Evolutionary conservation across 2,113 vertebrate genomes (phyloP).

Genomic region (Otolemur garnettii): DNA sequence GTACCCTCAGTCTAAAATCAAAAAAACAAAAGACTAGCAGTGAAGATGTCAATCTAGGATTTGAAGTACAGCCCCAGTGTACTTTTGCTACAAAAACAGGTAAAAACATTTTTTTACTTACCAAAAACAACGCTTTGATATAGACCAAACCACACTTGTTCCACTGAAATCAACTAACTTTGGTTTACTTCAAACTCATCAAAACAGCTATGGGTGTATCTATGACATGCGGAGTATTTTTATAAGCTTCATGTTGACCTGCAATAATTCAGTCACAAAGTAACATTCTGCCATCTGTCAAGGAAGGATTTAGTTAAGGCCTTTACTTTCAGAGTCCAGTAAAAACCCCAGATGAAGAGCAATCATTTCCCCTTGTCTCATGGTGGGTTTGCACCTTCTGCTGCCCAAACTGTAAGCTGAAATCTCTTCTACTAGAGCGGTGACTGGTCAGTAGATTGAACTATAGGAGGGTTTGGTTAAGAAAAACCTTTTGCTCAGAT

Average conservation of each 20-base stretch:
- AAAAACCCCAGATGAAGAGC: not conserved
- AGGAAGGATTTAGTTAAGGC: not conserved
- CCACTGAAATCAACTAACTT: not conserved
- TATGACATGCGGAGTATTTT: not conserved
- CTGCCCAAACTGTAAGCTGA: not conserved
- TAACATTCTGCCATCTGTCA: not conserved
- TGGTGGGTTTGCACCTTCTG: conserved; percentile 14
- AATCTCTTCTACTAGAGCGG: not conserved
- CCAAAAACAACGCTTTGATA: too few species aligned
- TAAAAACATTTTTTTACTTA: too few species aligned
- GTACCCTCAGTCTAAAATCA: too few species aligned
- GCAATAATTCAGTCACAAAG: not conserved
- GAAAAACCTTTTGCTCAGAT: not conserved
- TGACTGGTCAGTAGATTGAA: conserved; percentile 10
- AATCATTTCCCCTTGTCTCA: not conserved
- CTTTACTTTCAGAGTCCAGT: conserved; percentile 8
- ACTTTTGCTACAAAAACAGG: not conserved
- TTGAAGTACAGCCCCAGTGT: too few species aligned
- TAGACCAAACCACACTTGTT: not conserved
- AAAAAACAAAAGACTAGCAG: too few species aligned
- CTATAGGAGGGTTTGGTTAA: not conserved
- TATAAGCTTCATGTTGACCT: not conserved
- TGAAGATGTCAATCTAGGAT: not conserved
- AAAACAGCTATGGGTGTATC: not conserved
- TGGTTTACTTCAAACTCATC: not conserved